These are phyloP conservation scores for Rhorus exstirpatorius DNA, from an alignment of 2,888 invertebrate species.

Conservation along the genomic window DNA sequence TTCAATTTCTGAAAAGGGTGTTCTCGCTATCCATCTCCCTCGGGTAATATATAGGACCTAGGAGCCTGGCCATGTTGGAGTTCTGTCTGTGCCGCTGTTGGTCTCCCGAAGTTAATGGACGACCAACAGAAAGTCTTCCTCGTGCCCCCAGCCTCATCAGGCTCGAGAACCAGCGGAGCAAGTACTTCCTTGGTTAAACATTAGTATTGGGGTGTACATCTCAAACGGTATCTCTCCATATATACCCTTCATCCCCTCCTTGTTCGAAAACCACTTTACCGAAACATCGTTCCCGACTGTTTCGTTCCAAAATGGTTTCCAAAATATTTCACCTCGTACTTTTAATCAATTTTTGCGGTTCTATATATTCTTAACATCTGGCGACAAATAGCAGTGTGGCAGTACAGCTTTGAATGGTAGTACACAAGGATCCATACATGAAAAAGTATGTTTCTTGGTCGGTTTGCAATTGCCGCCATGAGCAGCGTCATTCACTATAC, in stretches of 20 bases:
- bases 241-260: background rate
- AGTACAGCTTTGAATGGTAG: background rate
- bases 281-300: background rate
- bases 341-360: no score
- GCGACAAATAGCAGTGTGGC: no score
- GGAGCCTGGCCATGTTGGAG: conserved; percentile 2
- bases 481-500: background rate
- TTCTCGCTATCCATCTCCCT: conserved; percentile 46
- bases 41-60: conserved; percentile 52
- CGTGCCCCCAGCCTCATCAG: background rate
- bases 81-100: background rate
- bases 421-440: background rate
- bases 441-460: background rate
- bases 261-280: background rate
- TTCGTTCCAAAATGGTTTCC: no score
- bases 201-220: conserved; percentile 4
- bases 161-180: conserved; percentile 15
- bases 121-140: conserved; percentile 6
- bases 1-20: conserved; percentile 81
- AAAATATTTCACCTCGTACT: no score
- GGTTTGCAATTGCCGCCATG: background rate
- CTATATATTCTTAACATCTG: no score
- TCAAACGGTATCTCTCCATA: background rate
- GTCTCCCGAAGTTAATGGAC: conserved; percentile 1
- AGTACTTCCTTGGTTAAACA: conserved; percentile 32